Conservation (phyloP, 2,888 invertebrate genomes). For the Branchinecta sandiegonensis region DNA sequence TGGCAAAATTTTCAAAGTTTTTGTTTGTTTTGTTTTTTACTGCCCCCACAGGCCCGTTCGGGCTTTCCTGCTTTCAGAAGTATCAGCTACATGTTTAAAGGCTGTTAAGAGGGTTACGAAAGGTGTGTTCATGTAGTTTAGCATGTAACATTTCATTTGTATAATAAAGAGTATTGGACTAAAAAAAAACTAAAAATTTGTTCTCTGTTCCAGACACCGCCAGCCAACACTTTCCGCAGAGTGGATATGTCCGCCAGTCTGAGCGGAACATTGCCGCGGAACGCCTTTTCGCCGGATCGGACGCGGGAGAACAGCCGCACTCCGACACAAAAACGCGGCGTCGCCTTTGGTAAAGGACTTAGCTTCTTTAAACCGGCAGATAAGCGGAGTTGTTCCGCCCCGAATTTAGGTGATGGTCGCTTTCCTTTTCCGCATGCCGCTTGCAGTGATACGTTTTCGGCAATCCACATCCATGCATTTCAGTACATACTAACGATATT, state of each 20-base stretch:
- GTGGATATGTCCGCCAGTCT: conserved; percentile 24
- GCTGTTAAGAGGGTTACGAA: too few relatives aligned
- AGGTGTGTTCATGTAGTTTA: too few relatives aligned
- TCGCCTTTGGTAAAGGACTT: conserved; percentile 56
- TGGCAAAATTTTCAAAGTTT: too few relatives aligned
- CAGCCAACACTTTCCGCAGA: conserved; percentile 51
- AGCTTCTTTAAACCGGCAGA: conserved; percentile 33
- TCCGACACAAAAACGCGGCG: conserved; percentile 37
- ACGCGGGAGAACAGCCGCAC: conserved; percentile 21
- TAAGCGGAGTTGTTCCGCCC: conserved; percentile 63
- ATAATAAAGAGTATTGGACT: too few relatives aligned
- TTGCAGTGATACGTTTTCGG: background rate
- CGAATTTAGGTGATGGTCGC: conserved; percentile 61
- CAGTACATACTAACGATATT: too few relatives aligned
- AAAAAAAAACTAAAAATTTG: conserved; percentile 23
- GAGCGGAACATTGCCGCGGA: conserved; percentile 22
- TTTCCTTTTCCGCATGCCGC: conserved; percentile 9
- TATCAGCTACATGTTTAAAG: too few relatives aligned
- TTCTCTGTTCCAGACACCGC: conserved; percentile 47
- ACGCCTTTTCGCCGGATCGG: conserved; percentile 24
- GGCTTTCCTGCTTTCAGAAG: too few relatives aligned
- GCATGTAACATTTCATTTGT: too few relatives aligned
- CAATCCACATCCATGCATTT: conserved; percentile 15
- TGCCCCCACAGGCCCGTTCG: too few relatives aligned
- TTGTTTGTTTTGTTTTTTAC: too few relatives aligned